These are phyloP conservation scores for Eristalis arbustorum DNA, from an alignment of 2,888 invertebrate genomes.

Conservation along the genomic window DNA sequence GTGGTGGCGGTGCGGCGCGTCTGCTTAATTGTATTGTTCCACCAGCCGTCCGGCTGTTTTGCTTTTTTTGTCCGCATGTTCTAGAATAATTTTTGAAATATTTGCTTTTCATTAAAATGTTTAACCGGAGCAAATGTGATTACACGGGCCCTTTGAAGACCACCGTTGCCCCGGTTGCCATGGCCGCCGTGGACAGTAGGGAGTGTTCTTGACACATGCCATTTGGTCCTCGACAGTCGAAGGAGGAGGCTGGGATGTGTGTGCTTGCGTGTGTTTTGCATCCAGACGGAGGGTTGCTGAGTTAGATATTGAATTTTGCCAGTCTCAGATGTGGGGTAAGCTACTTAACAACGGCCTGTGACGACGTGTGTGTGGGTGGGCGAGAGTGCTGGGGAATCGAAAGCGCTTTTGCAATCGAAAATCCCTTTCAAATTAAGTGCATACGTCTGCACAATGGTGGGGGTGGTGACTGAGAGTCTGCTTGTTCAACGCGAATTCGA, in stretches of 20 bases:
- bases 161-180: slow-evolving; percentile 34
- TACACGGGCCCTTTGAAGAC: slow-evolving; percentile 55
- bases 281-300: not conserved
- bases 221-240: not conserved
- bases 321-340: not conserved
- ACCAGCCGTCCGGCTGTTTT: not conserved
- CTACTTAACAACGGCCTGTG: not conserved
- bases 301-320: not conserved
- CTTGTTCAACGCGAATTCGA: not conserved
- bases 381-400: not conserved
- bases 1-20: slow-evolving; percentile 16
- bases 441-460: not conserved
- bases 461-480: not conserved
- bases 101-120: slow-evolving; percentile 67
- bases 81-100: slow-evolving; percentile 52
- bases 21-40: slow-evolving; percentile 58
- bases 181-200: slow-evolving; percentile 16
- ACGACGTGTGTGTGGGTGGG: not conserved
- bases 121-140: slow-evolving; percentile 51
- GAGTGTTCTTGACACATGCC: slow-evolving; percentile 46
- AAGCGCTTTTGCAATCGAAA: not conserved
- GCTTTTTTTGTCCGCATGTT: slow-evolving; percentile 5
- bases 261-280: too few species aligned
- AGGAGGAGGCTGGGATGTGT: not conserved
- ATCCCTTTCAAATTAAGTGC: not conserved